Evolutionary conservation across 1,140 invertebrate genomes (phyloP), one percentile per base, ranked within the genome.

Genomic region (Orussus abietinus): DNA sequence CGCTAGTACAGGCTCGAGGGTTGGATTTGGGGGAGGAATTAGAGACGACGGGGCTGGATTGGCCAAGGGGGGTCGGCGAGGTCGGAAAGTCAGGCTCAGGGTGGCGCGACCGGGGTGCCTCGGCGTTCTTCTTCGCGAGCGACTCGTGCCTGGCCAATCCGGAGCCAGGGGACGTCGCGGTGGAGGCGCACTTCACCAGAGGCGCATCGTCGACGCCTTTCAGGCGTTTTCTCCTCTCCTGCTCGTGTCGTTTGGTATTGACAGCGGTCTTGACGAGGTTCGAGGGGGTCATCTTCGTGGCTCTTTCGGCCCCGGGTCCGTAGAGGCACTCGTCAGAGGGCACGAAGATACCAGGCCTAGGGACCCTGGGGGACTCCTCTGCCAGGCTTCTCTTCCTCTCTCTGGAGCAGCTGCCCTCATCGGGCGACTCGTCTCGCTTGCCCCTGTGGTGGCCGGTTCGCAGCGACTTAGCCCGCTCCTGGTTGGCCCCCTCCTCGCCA

Each of bases 231-330:
- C 69, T 51, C 49, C 62, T 69, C 51, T 70, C 72, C 40, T 75
- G 68, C 55, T 81, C 77, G 51, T 77, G 76, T 31, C 75, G 71
- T 65, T 82, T 81, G 47, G 74, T 77, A 53, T 79, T 79, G 19
- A 82, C 80, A 5, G 80, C 80, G 6, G 79, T 78, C 61, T 84
- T 82, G 34, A 84, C 81, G 17, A 84, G 65, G 48, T 72, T 75
- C 44, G 79, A 80, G 11, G 82, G 82, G 28, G 80, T 80, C 75
- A 80, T 75, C 42, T 69, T 68, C 12, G 57, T 35, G 7, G 11
- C 11, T 17, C 62, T 62, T 11, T 66, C 65, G 2, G 45, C 40
- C 11, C 50, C 36, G 5, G 55, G 37, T 11, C 28, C 35, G 38
- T 56, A 50, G 13, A 50, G 26, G 14, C 47, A 44, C 36, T 66